phyloP scores from a whole-genome alignment of 2,888 invertebrate genomes.

The Lacanobia oleracea region DNA sequence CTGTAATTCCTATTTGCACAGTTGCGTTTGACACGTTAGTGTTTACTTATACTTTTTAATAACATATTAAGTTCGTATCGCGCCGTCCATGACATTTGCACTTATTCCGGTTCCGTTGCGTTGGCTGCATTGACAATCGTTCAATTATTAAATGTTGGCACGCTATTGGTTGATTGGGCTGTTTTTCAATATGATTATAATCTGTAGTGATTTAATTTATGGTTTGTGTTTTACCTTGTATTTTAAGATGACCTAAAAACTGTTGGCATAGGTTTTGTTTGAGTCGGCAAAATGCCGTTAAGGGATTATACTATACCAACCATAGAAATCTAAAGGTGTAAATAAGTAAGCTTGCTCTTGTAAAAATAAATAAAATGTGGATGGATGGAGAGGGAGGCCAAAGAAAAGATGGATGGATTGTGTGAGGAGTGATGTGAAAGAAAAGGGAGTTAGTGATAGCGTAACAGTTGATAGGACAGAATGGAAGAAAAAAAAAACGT shows the following conservation, averaged over 20 bases:
- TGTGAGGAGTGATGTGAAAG: no score
- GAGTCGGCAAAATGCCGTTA: neutral
- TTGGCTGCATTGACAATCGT: constrained; percentile 53
- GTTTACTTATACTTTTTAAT: constrained; percentile 46
- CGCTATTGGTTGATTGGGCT: constrained; percentile 11
- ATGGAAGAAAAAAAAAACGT: no score
- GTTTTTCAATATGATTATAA: constrained; percentile 28
- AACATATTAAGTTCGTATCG: constrained; percentile 42
- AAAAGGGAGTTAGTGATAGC: no score
- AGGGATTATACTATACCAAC: no score
- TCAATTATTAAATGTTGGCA: constrained; percentile 57
- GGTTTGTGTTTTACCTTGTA: neutral
- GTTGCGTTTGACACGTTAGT: constrained; percentile 57
- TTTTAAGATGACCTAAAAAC: constrained; percentile 13
- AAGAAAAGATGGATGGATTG: no score
- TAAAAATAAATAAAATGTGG: no score
- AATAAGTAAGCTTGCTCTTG: neutral
- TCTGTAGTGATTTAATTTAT: constrained; percentile 20
- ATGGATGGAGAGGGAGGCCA: no score
- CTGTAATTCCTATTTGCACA: constrained; percentile 13
- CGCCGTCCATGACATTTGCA: constrained; percentile 57
- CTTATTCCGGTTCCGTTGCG: constrained; percentile 52
- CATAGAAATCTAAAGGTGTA: no score
- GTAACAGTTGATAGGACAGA: no score
- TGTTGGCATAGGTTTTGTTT: neutral